Base-by-base conservation (phyloP, 92 coral and sea anemone genomes). In the Pocillopora meandrina region DNA sequence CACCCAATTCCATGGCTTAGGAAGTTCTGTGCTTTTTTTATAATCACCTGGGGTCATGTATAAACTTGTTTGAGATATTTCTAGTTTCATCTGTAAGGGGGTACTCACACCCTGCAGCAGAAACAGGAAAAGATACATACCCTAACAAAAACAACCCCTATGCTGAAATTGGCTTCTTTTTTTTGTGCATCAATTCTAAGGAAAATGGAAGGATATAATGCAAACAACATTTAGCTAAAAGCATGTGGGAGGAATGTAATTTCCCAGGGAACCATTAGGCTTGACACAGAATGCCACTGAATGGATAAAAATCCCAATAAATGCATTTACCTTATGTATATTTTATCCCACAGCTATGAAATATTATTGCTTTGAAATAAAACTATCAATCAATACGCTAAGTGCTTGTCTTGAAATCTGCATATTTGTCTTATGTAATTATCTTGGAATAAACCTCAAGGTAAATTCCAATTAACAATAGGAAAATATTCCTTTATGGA, bases 171-270 rank as follows among this genome's bases (percentile, higher is more conserved):
- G 34, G 70, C 56, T 61, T 61, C 33, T 21, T 62, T 61, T 61
- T 21, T 62, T 33, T 9, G 61, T 34, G 34, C 20, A 17, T 59
- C 23, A 35, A 65, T 65, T 61, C 61, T 42, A 55, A 3, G 26
- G 61, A 42, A 42, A 59, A 72, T 58, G 69, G 58, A 17, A 78
- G 36, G 10, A 5, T 2, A 3, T 11, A 17, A 60, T 9, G 63
- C 49, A 74, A 74, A 74, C 78, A 74, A 33, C 62, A 49, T 74
- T 49, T 31, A 20, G 57, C 70, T 77, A 61, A 77, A 63, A 33
- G 81, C 81, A 17, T 18, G 69, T 77, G 71, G 81, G 69, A 9
- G 74, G 56, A 55, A 16, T n/a, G 1, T 14, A 42, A 34, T 70
- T 70, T 2, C 74, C 20, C 12, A 6, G 56, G 13, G 19, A 36